Evolutionary conservation across 2,113 vertebrate genomes (phyloP).

Genomic region (Serinus canaria): DNA sequence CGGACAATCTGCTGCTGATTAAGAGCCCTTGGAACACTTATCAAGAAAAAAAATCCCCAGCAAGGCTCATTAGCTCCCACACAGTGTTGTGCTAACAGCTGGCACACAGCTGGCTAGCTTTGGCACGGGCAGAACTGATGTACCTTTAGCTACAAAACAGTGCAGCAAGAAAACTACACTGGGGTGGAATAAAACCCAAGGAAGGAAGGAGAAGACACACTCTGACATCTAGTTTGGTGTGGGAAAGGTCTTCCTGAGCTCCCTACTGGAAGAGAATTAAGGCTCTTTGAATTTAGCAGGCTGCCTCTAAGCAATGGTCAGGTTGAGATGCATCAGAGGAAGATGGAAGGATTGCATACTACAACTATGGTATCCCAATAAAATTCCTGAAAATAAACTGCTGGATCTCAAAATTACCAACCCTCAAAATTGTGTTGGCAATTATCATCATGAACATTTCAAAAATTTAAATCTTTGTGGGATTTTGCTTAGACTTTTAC

Average conservation of each 20-base stretch:
- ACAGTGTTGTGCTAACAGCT: slow-evolving; percentile 3
- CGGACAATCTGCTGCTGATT: background rate
- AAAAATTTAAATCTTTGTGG: background rate
- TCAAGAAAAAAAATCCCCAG: background rate
- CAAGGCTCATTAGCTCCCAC: slow-evolving; percentile 9
- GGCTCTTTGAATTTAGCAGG: background rate
- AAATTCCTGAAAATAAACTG: background rate
- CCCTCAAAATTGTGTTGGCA: background rate
- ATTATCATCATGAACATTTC: background rate
- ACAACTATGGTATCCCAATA: background rate
- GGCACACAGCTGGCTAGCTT: slow-evolving; percentile 42
- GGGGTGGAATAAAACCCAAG: background rate
- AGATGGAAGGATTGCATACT: background rate
- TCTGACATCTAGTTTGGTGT: background rate
- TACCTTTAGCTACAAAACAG: background rate
- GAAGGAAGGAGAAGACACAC: background rate
- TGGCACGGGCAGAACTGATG: background rate
- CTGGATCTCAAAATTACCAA: background rate
- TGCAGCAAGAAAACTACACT: background rate
- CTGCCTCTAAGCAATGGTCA: background rate
- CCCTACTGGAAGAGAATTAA: background rate
- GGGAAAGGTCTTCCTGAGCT: background rate
- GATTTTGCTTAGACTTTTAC: background rate
- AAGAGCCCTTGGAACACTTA: background rate
- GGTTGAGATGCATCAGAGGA: background rate